A percentile compares a stretch with the other conserved stretches of the same genome.
These are phyloP conservation scores for Caenorhabditis remanei DNA, from an alignment of 1,140 invertebrate species.

Conservation along the genomic window DNA sequence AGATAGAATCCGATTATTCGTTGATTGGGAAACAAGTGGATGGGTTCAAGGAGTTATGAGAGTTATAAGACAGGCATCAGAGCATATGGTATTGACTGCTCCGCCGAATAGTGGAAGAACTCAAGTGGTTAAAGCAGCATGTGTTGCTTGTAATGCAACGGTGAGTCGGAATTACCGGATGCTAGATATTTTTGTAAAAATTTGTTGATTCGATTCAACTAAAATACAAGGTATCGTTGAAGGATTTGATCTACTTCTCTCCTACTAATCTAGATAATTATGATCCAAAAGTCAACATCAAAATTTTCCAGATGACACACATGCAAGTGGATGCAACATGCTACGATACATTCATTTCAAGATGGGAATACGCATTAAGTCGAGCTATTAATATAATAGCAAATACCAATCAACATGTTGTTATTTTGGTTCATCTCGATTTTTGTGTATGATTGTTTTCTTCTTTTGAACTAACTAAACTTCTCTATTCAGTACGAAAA, in stretches of 20 bases:
- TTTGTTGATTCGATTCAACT: too few relatives aligned
- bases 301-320: constrained; percentile 31
- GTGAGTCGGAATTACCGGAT: background rate
- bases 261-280: too few relatives aligned
- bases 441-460: constrained; percentile 11
- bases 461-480: background rate
- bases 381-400: constrained; percentile 15
- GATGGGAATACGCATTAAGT: constrained; percentile 54
- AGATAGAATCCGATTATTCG: constrained; percentile 41
- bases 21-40: constrained; percentile 41
- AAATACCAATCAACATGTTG: constrained; percentile 47
- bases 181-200: too few relatives aligned
- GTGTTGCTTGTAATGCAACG: constrained; percentile 49
- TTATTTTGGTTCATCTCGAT: constrained; percentile 47
- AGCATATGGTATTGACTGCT: constrained; percentile 28
- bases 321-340: constrained; percentile 26
- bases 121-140: constrained; percentile 45
- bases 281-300: background rate
- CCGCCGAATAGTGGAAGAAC: constrained; percentile 36
- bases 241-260: too few relatives aligned
- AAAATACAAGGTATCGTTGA: too few relatives aligned
- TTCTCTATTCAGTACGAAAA: constrained; percentile 51
- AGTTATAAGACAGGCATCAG: constrained; percentile 47
- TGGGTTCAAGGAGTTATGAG: constrained; percentile 52
- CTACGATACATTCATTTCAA: constrained; percentile 50